A percentile compares a stretch with the other conserved stretches of the same genome.
Evolutionary conservation across 1,140 invertebrate species (phyloP).

Genomic region (Linepithema humile): DNA sequence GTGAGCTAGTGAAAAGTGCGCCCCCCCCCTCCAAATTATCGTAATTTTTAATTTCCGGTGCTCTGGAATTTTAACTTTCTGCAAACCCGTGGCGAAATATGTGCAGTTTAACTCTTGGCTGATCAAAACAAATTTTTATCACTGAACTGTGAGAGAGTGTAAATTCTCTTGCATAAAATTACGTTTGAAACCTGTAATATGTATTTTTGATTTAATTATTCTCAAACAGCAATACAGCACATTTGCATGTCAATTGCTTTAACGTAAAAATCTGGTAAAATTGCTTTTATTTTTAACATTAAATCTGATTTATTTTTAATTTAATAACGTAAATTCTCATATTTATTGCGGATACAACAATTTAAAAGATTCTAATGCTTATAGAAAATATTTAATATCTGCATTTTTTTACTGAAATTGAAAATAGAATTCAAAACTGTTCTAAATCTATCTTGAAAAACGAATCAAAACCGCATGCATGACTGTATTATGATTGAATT

Average conservation of each 20-base stretch:
- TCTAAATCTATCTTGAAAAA: too few species aligned
- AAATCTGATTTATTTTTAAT: too few species aligned
- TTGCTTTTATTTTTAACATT: too few species aligned
- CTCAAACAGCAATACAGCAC: too few species aligned
- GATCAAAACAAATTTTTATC: background rate
- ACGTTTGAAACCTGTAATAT: background rate
- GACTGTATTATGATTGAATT: background rate
- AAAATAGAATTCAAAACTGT: too few species aligned
- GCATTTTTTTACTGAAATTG: too few species aligned
- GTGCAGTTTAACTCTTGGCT: background rate
- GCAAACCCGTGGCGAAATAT: background rate
- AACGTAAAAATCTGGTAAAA: background rate
- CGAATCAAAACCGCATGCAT: too few species aligned
- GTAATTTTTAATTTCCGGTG: background rate
- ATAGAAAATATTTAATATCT: background rate
- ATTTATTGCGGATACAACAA: too few species aligned
- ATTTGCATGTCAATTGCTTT: background rate
- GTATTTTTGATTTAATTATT: conserved; percentile 15
- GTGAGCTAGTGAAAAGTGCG: background rate
- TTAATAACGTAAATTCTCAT: background rate
- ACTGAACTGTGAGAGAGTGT: background rate
- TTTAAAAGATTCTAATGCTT: background rate
- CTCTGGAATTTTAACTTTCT: background rate
- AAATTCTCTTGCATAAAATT: conserved; percentile 7
- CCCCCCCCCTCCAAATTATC: background rate